phyloP scores from a whole-genome alignment of 1,140 invertebrate species.

The Protaetia brevitarsis region DNA sequence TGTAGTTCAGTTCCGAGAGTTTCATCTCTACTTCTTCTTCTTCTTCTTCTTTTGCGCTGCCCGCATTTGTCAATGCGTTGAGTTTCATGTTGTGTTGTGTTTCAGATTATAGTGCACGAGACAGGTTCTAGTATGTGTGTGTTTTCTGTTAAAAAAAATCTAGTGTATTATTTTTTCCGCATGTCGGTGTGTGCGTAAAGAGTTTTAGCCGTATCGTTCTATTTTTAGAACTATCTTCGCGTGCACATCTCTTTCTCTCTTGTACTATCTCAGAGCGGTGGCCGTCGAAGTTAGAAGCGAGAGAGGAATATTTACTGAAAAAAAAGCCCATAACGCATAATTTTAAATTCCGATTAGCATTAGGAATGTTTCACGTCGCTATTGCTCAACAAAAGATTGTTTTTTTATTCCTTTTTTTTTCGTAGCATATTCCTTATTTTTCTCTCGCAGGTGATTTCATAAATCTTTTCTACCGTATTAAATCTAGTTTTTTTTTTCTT shows the following conservation, averaged over 20 bases:
- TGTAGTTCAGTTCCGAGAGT: background rate
- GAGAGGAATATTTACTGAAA: too few species aligned
- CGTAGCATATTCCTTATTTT: too few species aligned
- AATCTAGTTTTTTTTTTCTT: too few species aligned
- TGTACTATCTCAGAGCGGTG: background rate
- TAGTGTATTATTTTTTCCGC: background rate
- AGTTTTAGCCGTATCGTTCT: background rate
- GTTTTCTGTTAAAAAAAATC: too few species aligned
- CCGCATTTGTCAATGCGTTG: too few species aligned
- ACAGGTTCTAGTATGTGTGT: too few species aligned
- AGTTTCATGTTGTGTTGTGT: too few species aligned
- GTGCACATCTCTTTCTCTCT: background rate
- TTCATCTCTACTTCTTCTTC: background rate
- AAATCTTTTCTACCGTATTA: too few species aligned
- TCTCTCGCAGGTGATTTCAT: too few species aligned
- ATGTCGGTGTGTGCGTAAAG: background rate
- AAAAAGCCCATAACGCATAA: background rate
- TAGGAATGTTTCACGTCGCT: background rate
- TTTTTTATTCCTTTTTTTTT: too few species aligned
- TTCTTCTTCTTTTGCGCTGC: background rate
- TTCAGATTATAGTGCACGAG: too few species aligned
- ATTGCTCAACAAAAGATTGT: too few species aligned
- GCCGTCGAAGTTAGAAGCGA: background rate
- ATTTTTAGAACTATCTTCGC: conserved; percentile 10
- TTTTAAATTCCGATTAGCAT: conserved; percentile 6